A percentile compares a stretch with the other conserved stretches of the same genome.
Conservation (phyloP, 2,888 invertebrate species). For the Iphiclides podalirius region DNA sequence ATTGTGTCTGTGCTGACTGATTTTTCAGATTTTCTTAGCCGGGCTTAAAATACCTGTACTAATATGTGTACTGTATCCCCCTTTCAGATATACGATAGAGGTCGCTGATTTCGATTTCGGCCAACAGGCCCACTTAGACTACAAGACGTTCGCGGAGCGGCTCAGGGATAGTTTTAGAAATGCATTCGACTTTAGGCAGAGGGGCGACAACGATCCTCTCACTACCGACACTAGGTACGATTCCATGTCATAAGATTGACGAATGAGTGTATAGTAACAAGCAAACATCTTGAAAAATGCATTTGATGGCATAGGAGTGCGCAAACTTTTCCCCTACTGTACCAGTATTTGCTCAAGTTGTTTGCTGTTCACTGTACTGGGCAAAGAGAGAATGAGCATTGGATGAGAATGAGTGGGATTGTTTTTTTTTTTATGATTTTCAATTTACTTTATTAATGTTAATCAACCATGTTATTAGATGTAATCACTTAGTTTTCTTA, state of each 20-base stretch:
- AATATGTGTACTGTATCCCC: too few relatives aligned
- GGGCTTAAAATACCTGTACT: too few relatives aligned
- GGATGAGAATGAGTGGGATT: not conserved
- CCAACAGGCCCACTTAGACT: conserved; percentile 89
- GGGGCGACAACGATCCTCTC: conserved; percentile 64
- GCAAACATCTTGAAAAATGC: conserved; percentile 1
- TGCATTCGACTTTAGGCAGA: conserved; percentile 59
- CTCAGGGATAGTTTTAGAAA: conserved; percentile 86
- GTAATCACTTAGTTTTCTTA: too few relatives aligned
- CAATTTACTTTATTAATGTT: too few relatives aligned
- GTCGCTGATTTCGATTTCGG: conserved; percentile 96
- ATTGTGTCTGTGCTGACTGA: too few relatives aligned
- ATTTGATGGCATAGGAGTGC: not conserved
- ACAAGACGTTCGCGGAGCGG: conserved; percentile 91
- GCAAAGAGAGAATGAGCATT: not conserved
- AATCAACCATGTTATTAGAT: too few relatives aligned
- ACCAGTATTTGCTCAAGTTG: too few relatives aligned
- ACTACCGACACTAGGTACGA: conserved; percentile 73
- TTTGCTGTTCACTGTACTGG: not conserved
- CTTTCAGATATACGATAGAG: conserved; percentile 87
- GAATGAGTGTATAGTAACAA: conserved; percentile 10
- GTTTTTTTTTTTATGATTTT: not conserved
- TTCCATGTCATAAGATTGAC: conserved; percentile 74
- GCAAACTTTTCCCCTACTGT: too few relatives aligned
- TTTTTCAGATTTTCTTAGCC: too few relatives aligned